These are phyloP conservation scores for Meloidogyne hapla DNA, from an alignment of 1,140 invertebrate genomes.

Conservation along the genomic window DNA sequence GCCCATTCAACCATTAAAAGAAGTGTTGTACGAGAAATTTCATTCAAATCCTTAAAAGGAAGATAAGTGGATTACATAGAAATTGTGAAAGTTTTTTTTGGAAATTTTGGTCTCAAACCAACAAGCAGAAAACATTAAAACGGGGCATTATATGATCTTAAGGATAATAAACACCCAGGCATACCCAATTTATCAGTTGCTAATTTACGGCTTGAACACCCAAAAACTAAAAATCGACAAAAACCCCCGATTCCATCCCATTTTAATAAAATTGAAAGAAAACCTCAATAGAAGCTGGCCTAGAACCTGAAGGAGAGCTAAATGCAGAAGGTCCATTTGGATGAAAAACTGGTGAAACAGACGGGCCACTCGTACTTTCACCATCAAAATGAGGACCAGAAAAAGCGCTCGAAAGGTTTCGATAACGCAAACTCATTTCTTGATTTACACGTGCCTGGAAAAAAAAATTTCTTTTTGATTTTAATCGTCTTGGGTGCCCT, in stretches of 20 bases:
- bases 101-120: no score
- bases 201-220: no score
- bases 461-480: neutral
- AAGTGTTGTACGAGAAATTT: conserved; percentile 59
- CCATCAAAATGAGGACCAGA: conserved; percentile 13
- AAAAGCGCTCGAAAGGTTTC: conserved; percentile 33
- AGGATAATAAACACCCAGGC: no score
- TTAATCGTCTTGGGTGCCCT: no score
- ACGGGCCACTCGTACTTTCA: neutral
- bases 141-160: no score
- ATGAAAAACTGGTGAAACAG: neutral
- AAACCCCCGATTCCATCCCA: no score
- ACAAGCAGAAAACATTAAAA: no score
- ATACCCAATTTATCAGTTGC: no score
- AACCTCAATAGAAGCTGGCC: neutral
- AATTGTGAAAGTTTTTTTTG: no score
- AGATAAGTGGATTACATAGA: no score
- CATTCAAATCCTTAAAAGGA: conserved; percentile 56
- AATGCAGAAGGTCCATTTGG: conserved; percentile 9
- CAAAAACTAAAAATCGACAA: no score
- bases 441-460: conserved; percentile 56
- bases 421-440: conserved; percentile 58
- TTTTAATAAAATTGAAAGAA: neutral
- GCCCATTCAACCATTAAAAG: conserved; percentile 63
- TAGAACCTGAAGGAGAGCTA: neutral